These are phyloP conservation scores for Labrus mixtus DNA, from an alignment of 2,113 vertebrate genomes.

Conservation along the genomic window DNA sequence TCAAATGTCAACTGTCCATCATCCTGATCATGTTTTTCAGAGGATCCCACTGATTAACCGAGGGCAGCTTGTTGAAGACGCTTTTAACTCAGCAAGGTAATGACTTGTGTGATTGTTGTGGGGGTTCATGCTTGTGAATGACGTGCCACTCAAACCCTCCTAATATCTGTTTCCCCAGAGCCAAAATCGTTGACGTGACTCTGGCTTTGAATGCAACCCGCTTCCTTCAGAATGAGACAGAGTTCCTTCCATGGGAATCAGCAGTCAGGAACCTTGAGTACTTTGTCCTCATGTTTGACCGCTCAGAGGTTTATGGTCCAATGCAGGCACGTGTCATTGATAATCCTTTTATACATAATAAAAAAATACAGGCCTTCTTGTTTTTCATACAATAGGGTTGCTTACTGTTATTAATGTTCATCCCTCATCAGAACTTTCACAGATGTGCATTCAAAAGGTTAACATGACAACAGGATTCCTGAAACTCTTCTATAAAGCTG, in stretches of 20 bases:
- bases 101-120: not conserved
- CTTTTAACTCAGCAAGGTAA: constrained; percentile 91
- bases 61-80: constrained; percentile 90
- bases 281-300: constrained; percentile 92
- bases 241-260: constrained; percentile 89
- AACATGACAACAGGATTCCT: no score
- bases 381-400: no score
- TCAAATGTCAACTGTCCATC: not conserved
- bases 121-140: not conserved
- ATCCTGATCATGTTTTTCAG: constrained; percentile 73
- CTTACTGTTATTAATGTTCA: not conserved
- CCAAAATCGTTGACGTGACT: constrained; percentile 71
- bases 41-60: constrained; percentile 89
- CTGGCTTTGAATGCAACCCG: constrained; percentile 87
- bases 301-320: constrained; percentile 88
- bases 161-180: constrained; percentile 77
- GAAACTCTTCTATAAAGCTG: not conserved
- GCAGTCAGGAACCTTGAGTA: constrained; percentile 86
- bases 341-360: not conserved
- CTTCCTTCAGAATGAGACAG: constrained; percentile 82
- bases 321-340: constrained; percentile 84
- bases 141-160: not conserved
- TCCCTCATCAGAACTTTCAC: not conserved
- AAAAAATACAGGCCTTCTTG: not conserved
- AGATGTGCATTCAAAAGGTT: constrained; percentile 4